phyloP scores from a whole-genome alignment of 2,888 invertebrate genomes.

The Lasiommata megera region DNA sequence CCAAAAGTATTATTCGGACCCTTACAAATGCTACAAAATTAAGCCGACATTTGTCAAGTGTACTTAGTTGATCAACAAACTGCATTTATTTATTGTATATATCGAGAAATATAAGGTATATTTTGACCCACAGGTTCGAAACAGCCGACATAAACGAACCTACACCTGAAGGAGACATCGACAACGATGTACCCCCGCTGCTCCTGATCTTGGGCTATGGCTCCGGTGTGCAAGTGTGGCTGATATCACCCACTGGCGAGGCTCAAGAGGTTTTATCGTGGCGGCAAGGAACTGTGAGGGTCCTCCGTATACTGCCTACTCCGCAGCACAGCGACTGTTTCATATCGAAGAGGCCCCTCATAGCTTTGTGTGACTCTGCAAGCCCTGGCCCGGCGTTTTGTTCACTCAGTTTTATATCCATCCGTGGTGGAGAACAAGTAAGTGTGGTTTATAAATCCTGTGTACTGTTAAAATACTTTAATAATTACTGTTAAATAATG shows the following conservation, averaged over 20 bases:
- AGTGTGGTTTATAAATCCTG: too few species aligned
- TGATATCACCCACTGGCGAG: conserved; percentile 93
- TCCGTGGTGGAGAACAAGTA: conserved; percentile 90
- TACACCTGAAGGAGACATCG: conserved; percentile 85
- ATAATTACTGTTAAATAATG: too few species aligned
- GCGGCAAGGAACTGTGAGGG: conserved; percentile 94
- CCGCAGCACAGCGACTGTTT: conserved; percentile 89
- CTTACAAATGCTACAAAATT: too few species aligned
- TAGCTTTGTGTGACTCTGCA: conserved; percentile 94
- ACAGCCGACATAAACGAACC: conserved; percentile 91
- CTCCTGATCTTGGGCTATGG: conserved; percentile 89
- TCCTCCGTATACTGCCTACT: conserved; percentile 90
- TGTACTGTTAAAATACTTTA: too few species aligned
- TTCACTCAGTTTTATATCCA: conserved; percentile 91
- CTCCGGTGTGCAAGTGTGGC: conserved; percentile 87
- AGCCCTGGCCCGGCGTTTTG: conserved; percentile 89
- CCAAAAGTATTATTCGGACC: too few species aligned
- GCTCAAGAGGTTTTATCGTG: conserved; percentile 97
- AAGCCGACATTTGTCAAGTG: too few species aligned
- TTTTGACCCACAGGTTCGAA: conserved; percentile 86
- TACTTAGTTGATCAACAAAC: too few species aligned
- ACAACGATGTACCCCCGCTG: conserved; percentile 88
- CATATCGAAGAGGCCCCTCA: conserved; percentile 90
- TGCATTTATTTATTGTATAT: too few species aligned
- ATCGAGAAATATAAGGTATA: too few species aligned